These are phyloP conservation scores for Pristionchus japonicus DNA, from an alignment of 2,888 invertebrate species.

Conservation along the genomic window DNA sequence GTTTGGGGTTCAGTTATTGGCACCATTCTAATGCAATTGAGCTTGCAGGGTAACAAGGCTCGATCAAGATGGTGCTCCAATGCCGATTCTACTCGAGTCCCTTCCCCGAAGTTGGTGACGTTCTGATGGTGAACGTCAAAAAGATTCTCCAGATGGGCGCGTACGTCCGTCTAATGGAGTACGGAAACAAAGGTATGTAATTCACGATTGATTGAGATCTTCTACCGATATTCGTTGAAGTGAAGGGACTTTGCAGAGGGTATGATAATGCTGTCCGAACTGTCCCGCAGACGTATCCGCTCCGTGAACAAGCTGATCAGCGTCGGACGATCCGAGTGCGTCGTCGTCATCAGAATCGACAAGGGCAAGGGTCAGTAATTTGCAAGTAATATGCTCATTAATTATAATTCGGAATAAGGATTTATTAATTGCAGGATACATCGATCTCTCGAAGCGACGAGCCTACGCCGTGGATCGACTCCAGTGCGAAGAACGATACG, in stretches of 20 bases:
- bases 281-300: slow-evolving; percentile 96
- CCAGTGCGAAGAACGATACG: slow-evolving; percentile 97
- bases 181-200: slow-evolving; percentile 91
- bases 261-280: slow-evolving; percentile 97
- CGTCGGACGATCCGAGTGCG: slow-evolving; percentile 98
- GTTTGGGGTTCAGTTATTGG: neutral
- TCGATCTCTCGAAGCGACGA: slow-evolving; percentile 98
- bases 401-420: neutral
- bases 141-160: slow-evolving; percentile 99
- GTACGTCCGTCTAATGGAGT: slow-evolving; percentile 96
- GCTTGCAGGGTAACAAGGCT: neutral
- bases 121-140: slow-evolving; percentile 90
- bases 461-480: slow-evolving; percentile 98
- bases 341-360: slow-evolving; percentile 98
- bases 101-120: slow-evolving; percentile 98
- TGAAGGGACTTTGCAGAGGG: slow-evolving; percentile 76
- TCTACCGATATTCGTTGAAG: too few species aligned
- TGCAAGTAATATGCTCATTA: neutral
- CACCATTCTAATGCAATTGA: neutral
- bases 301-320: slow-evolving; percentile 99
- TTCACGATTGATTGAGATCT: too few species aligned
- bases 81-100: slow-evolving; percentile 97
- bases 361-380: slow-evolving; percentile 91
- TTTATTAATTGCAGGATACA: slow-evolving; percentile 84
- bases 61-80: slow-evolving; percentile 82